Base-by-base conservation (phyloP, 2,888 invertebrate species). In the Mycogona germanica region DNA sequence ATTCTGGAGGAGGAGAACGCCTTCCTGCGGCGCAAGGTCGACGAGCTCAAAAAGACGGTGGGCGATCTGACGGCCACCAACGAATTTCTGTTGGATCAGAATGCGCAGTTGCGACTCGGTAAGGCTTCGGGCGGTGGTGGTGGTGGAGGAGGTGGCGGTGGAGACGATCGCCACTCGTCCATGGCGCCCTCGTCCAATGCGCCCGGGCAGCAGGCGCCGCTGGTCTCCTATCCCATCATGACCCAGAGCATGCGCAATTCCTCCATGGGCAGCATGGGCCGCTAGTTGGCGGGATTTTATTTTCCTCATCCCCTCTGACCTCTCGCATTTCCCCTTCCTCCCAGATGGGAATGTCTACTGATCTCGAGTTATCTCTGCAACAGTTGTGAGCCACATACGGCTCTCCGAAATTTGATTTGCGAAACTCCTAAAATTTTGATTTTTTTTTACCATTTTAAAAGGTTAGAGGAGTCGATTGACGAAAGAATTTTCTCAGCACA, bases 61-160 rank as follows among this genome's bases (percentile, higher is more conserved):
- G 76, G 76, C 30, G 82, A 83, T 67, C 69, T 84, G 57, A 79
- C 80, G 32, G 82, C 83, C 2, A 82, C 84, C 7, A 86, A 86
- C 67, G 84, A 85, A 66, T 84, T 84, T 66, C 73, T 86, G 12
- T 68, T 85, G 58, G 82, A 83, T 62, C 84, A 85, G 69, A 84
- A 84, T 68, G 83, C 84, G 25, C 79, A 80, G 59, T 69, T 83
- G 57, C 73, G 84, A 29, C 73, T 81, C 58, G 76, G 76, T 14
- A 76, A 75, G 55, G 77, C 78, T 59, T 69, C 57, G 72, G 71
- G 7, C 67, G 66, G 55, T 63, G 60, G 53, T 70, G 69, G 61
- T 52, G 54, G 58, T 25, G 60, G 57, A 9, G n/a, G 63, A 64
- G 32, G 62, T 62, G 30, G 42, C 42, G 26, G 42, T n/a, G 29